Evolutionary conservation across 2,113 vertebrate genomes (phyloP).

Genomic region (Puntigrus tetrazona): DNA sequence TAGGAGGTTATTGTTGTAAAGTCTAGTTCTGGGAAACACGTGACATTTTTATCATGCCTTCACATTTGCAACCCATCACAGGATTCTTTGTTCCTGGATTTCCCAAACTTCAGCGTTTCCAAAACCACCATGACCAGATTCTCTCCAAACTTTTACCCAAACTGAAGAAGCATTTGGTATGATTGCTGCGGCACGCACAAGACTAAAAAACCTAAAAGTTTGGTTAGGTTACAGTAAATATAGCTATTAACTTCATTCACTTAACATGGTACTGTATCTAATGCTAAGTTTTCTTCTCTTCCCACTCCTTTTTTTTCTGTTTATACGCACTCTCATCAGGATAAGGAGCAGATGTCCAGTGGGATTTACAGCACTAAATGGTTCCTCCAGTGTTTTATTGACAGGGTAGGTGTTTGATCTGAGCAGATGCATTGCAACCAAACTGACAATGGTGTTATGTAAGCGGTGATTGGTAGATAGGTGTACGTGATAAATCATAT

Average conservation of each 20-base stretch:
- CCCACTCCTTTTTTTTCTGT: not conserved
- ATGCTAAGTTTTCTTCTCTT: not conserved
- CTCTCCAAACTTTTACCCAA: constrained; percentile 87
- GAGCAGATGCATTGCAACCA: constrained; percentile 4
- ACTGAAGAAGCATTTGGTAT: constrained; percentile 88
- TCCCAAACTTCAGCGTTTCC: constrained; percentile 90
- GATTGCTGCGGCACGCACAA: not conserved
- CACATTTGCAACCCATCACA: constrained; percentile 35
- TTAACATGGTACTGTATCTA: not conserved
- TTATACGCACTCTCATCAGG: constrained; percentile 67
- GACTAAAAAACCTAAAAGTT: not conserved
- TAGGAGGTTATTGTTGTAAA: not conserved
- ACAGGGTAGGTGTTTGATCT: constrained; percentile 78
- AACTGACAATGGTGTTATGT: not conserved
- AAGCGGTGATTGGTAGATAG: not conserved
- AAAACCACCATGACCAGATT: constrained; percentile 88
- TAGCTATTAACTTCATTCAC: not conserved
- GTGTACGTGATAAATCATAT: not conserved
- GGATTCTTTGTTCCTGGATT: constrained; percentile 92
- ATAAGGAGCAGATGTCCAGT: constrained; percentile 88
- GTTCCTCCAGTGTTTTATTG: constrained; percentile 92
- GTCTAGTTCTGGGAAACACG: not conserved
- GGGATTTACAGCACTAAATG: constrained; percentile 92
- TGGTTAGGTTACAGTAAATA: not conserved
- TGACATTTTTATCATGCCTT: not conserved